phyloP scores from a whole-genome alignment of 2,888 invertebrate species.

The Pilophorus perplexus region DNA sequence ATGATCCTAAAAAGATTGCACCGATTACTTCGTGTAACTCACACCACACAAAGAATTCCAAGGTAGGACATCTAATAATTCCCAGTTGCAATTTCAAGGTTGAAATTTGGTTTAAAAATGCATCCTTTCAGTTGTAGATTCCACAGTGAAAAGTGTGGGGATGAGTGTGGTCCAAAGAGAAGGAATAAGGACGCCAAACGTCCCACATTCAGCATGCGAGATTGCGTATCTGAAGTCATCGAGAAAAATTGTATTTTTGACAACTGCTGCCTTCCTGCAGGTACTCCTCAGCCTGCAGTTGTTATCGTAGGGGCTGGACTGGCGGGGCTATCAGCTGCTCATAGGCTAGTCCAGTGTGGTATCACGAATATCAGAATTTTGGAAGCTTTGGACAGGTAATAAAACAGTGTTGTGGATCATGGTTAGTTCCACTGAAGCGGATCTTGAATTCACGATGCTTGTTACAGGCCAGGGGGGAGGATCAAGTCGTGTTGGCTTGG shows the following conservation, averaged over 20 bases:
- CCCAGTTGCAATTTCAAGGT: no score
- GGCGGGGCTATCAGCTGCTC: slow-evolving; percentile 44
- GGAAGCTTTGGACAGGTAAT: slow-evolving; percentile 43
- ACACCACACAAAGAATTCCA: no score
- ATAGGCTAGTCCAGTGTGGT: slow-evolving; percentile 42
- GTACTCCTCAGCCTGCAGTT: slow-evolving; percentile 39
- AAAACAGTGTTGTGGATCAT: slow-evolving; percentile 76
- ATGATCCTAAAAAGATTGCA: no score
- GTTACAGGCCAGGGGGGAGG: slow-evolving; percentile 72
- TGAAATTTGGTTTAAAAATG: not conserved
- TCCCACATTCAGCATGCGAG: slow-evolving; percentile 7
- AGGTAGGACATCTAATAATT: no score
- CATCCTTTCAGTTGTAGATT: slow-evolving; percentile 4
- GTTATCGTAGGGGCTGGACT: slow-evolving; percentile 44
- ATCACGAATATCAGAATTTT: slow-evolving; percentile 42
- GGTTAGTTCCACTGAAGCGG: slow-evolving; percentile 67
- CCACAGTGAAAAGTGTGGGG: slow-evolving; percentile 10
- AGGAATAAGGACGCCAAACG: not conserved
- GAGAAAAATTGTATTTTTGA: slow-evolving; percentile 41
- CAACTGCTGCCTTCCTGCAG: slow-evolving; percentile 34
- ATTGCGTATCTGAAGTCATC: slow-evolving; percentile 15
- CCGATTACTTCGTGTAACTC: no score
- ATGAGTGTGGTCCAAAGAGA: slow-evolving; percentile 12
- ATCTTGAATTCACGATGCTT: slow-evolving; percentile 75
- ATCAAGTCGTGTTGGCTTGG: slow-evolving; percentile 76